Evolutionary conservation across 1,140 invertebrate genomes (phyloP), one percentile per base, ranked within the genome.

Genomic region (Eurytemora carolleeae): DNA sequence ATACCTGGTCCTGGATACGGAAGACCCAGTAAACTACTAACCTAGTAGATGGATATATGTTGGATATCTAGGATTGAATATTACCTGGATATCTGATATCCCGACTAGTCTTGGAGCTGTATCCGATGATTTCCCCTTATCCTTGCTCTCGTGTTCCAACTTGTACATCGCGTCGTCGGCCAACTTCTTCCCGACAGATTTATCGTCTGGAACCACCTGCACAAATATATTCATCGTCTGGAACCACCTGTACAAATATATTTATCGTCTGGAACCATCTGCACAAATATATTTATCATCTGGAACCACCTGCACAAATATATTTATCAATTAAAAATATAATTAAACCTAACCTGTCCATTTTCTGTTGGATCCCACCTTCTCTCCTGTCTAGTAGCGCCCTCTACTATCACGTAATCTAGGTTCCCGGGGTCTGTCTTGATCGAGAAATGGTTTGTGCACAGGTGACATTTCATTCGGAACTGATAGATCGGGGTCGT

Each of bases 341-440:
- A 16, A 24, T 31, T 66, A 80, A 81, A n/a, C n/a, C n/a, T n/a
- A n/a, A n/a, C n/a, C 72, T 98, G 93, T 63, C 89, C 93, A 80
- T 98, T 97, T 68, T 94, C 82, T 56, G 82, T 83, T 0, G 95
- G 91, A 76, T 98, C 93, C 92, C 93, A 99, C 67, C 95, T 78
- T 72, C 92, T 91, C 73, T 98, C 95, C 74, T 99, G 95, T 17
- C 96, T 74, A 67, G 90, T 77, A 2, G 94, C 93, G 12, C 96
- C 96, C 67, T 83, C 86, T 1, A 97, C 78, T 61, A 99, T 89
- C 1, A 89, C 82, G 78, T 99, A 99, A 72, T 98, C 94, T 67
- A 98, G 77, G 76, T 98, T 98, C 86, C 80, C 87, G 63, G 96
- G 96, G 80, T 99, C 95, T 25, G 95, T 98, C 76, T 96, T 90